Evolutionary conservation across 64 coral and sea anemone species (phyloP).

Genomic region (Anthopleura sola): DNA sequence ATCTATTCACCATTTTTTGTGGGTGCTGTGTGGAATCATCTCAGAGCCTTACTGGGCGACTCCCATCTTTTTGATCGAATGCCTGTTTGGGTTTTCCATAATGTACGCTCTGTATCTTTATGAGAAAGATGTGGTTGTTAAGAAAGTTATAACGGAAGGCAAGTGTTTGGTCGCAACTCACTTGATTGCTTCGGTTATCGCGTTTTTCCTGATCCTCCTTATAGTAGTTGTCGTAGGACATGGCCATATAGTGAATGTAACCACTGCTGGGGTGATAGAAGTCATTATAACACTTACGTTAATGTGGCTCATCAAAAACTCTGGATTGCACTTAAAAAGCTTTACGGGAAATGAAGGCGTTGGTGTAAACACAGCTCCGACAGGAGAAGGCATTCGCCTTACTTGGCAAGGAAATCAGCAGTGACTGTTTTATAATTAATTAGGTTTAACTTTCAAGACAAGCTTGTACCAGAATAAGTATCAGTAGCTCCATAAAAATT

Average conservation of each 20-base stretch:
- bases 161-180: background rate
- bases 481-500: too few relatives aligned
- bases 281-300: background rate
- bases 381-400: too few relatives aligned
- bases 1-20: conserved; percentile 39
- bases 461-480: too few relatives aligned
- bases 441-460: too few relatives aligned
- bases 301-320: background rate
- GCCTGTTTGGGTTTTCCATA: background rate
- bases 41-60: conserved; percentile 67
- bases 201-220: background rate
- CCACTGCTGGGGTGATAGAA: background rate
- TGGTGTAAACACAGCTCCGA: background rate
- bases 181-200: background rate
- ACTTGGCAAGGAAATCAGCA: too few relatives aligned
- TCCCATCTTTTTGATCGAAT: conserved; percentile 17
- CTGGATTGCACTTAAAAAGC: background rate
- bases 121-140: background rate
- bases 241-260: background rate
- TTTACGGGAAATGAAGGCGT: background rate
- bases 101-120: background rate
- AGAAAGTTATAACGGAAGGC: background rate
- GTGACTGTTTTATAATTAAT: too few relatives aligned
- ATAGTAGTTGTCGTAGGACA: background rate
- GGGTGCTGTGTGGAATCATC: conserved; percentile 58